Evolutionary conservation across 2,888 invertebrate genomes (phyloP), one percentile per base, ranked within the genome.

Genomic region (Neoaliturus tenellus): DNA sequence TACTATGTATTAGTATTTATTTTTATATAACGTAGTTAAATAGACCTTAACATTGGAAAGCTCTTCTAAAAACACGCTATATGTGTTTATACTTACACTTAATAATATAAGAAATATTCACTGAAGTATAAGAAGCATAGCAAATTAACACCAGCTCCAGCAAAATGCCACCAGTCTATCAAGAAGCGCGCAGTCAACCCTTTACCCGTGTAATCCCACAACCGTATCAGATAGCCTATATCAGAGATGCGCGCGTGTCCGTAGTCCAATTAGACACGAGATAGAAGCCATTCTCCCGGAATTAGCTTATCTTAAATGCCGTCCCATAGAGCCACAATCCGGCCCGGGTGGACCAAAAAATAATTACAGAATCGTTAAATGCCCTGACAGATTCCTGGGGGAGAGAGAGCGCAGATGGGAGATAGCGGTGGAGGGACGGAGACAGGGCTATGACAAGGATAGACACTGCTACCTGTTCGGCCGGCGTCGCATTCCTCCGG

Each of bases 311-410:
- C 78, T 78, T 5, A 20, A 33, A 17, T n/a, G n/a, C n/a, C 71
- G 41, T 1, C 39, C 31, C n/a, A 55, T 55, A 62, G 31, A 62
- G n/a, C 48, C 51, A 31, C 62, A 4, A 62, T 62, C 28, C 62
- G 62, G 62, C 62, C 5, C 62, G 41, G n/a, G 25, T 28, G 75
- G 75, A 75, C 41, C 55, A 78, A 55, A 71, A 78, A 78, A 78
- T 55, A 78, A 78, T 78, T 78, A 78, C 51, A 35, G 55, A 55
- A 78, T 78, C 78, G 78, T 78, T 78, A 78, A 78, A 51, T 55
- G 78, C 78, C 55, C 78, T 78, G 78, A 78, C 78, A 78, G 78
- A 78, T 78, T 78, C 78, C 33, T 23, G 55, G 55, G 75, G 14
- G 75, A 48, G 51, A 33, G 75, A 48, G 48, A 48, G 48, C 23